Evolutionary conservation across 2,797 vertebrate species (phyloP).

Genomic region (Amphiprion clarkii): DNA sequence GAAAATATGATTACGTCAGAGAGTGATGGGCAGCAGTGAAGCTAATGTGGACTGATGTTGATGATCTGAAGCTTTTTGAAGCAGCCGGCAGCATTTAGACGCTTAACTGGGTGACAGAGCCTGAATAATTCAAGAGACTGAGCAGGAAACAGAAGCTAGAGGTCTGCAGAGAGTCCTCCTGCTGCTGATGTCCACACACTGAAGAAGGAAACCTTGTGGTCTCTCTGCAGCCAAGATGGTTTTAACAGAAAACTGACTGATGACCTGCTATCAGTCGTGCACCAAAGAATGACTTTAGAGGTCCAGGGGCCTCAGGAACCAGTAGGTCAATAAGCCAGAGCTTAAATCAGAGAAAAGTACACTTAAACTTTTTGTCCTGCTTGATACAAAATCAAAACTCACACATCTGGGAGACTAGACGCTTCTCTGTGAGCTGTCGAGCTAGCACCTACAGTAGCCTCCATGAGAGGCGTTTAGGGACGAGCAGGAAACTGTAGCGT

Average conservation of each 20-base stretch:
- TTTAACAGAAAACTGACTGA: constrained; percentile 18
- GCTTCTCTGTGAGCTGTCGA: no score
- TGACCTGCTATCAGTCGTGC: constrained; percentile 4
- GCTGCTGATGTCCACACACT: constrained; percentile 22
- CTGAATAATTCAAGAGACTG: constrained; percentile 52
- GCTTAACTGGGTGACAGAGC: constrained; percentile 29
- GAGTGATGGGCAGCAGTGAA: constrained; percentile 38
- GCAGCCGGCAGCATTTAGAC: constrained; percentile 37
- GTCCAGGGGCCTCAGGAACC: neutral
- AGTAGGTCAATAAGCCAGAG: neutral
- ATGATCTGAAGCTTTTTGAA: constrained; percentile 58
- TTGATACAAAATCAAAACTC: no score
- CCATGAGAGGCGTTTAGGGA: no score
- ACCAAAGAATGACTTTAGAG: neutral
- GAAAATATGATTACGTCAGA: constrained; percentile 57
- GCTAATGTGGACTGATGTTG: constrained; percentile 59
- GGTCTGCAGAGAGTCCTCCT: constrained; percentile 36
- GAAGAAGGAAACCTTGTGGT: constrained; percentile 1
- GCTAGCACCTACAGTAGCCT: no score
- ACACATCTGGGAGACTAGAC: no score
- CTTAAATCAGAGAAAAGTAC: neutral
- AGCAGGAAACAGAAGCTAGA: constrained; percentile 14
- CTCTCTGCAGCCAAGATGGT: constrained; percentile 1
- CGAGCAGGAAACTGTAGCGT: no score
- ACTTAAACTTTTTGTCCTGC: neutral